A percentile compares a stretch with the other conserved stretches of the same genome.
Evolutionary conservation across 1,140 invertebrate genomes (phyloP).

Genomic region (Atta cephalotes): DNA sequence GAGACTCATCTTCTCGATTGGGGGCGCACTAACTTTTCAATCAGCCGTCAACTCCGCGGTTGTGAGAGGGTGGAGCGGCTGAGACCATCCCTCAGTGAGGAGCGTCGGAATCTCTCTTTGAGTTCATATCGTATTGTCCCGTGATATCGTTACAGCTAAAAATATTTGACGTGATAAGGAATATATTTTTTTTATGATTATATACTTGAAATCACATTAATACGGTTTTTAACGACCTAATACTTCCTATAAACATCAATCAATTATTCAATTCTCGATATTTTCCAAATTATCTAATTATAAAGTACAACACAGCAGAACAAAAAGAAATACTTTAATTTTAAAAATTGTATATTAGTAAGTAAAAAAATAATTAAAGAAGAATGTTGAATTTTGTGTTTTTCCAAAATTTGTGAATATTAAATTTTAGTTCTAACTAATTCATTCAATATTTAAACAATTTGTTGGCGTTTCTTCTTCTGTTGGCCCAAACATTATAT

Average conservation of each 20-base stretch:
- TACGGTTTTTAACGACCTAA: background rate
- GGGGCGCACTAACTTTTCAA: constrained; percentile 83
- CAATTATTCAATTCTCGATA: background rate
- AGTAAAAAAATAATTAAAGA: background rate
- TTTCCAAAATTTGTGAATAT: background rate
- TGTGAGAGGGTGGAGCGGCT: constrained; percentile 59
- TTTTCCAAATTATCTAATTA: background rate
- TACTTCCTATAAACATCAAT: background rate
- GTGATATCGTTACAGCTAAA: background rate
- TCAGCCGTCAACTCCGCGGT: constrained; percentile 78
- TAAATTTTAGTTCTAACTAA: background rate
- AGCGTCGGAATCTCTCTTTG: constrained; percentile 40
- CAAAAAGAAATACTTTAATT: background rate
- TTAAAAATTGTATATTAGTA: background rate
- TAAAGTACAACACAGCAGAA: background rate
- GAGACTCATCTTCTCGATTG: constrained; percentile 81
- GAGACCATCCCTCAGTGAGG: constrained; percentile 45
- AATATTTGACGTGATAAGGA: background rate
- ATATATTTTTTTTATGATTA: background rate
- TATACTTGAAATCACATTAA: background rate
- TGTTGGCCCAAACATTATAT: background rate
- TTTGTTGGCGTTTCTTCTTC: background rate
- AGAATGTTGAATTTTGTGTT: background rate
- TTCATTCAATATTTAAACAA: background rate
- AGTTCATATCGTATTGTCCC: background rate